phyloP scores from a whole-genome alignment of 1,140 invertebrate genomes.

The Zelostemma sp. region DNA sequence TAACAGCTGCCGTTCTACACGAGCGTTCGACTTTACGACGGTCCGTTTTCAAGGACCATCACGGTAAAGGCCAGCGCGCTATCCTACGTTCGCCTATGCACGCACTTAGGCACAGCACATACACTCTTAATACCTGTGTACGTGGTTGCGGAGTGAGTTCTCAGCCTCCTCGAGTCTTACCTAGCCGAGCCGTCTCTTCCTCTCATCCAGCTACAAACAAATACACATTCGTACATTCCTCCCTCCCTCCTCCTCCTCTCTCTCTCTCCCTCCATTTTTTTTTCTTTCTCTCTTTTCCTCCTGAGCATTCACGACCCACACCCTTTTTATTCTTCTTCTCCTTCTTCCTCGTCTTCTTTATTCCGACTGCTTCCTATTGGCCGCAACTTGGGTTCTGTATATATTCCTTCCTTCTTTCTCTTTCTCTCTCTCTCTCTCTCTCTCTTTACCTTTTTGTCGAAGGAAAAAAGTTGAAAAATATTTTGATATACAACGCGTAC shows the following conservation, averaged over 20 bases:
- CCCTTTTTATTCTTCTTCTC: slow-evolving; percentile 22
- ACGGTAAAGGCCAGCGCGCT: slow-evolving; percentile 37
- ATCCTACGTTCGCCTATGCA: slow-evolving; percentile 34
- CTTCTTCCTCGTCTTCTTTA: slow-evolving; percentile 16
- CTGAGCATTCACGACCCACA: slow-evolving; percentile 8
- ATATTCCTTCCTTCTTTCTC: background rate
- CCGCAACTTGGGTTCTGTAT: slow-evolving; percentile 2
- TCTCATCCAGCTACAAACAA: background rate
- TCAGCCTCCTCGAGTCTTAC: slow-evolving; percentile 35
- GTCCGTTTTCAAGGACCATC: slow-evolving; percentile 49
- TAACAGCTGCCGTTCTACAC: slow-evolving; percentile 43
- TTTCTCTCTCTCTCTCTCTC: slow-evolving; percentile 5
- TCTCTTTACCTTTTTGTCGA: slow-evolving; percentile 44
- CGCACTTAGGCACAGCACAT: slow-evolving; percentile 47
- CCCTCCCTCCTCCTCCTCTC: slow-evolving; percentile 37
- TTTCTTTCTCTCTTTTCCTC: too few species aligned
- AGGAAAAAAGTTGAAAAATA: slow-evolving; percentile 23
- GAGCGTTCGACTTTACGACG: slow-evolving; percentile 46
- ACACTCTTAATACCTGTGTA: slow-evolving; percentile 34
- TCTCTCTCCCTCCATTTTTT: slow-evolving; percentile 43
- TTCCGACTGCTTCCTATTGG: slow-evolving; percentile 22
- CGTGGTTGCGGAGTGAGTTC: slow-evolving; percentile 35
- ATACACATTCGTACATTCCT: slow-evolving; percentile 4
- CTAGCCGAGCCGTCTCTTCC: slow-evolving; percentile 12
- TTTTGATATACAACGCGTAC: background rate